Conservation (phyloP, 2,888 invertebrate genomes). For the Gnatocerus cornutus region DNA sequence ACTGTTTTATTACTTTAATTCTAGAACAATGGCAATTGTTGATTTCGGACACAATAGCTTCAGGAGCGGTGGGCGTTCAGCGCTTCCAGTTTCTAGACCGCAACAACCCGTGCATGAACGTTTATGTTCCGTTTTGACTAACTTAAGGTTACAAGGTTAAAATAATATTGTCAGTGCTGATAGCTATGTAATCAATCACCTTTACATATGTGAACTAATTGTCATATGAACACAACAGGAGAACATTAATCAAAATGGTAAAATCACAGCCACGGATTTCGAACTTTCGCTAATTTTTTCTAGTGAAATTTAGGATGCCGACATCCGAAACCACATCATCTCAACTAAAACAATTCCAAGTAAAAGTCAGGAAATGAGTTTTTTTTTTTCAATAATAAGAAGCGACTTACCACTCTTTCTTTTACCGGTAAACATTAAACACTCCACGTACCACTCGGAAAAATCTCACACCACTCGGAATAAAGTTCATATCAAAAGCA, state of each 20-base stretch:
- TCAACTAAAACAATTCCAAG: slow-evolving; percentile 5
- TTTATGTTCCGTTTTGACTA: slow-evolving; percentile 20
- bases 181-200: slow-evolving; percentile 7
- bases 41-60: slow-evolving; percentile 34
- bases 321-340: slow-evolving; percentile 4
- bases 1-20: slow-evolving; percentile 32
- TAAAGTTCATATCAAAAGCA: slow-evolving; percentile 13
- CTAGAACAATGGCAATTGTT: slow-evolving; percentile 40
- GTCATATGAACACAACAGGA: background rate
- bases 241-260: slow-evolving; percentile 6
- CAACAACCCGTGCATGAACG: slow-evolving; percentile 29
- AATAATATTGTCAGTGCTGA: slow-evolving; percentile 20
- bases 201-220: slow-evolving; percentile 6
- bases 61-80: slow-evolving; percentile 24
- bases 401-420: no score
- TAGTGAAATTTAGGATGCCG: slow-evolving; percentile 1
- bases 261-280: background rate
- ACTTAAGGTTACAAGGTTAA: slow-evolving; percentile 28
- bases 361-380: background rate
- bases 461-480: background rate
- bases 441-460: background rate
- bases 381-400: no score
- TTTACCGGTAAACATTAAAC: background rate
- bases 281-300: slow-evolving; percentile 16
- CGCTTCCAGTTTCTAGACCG: slow-evolving; percentile 41